Evolutionary conservation across 1,140 invertebrate species (phyloP).

Genomic region (Paracyclopina nana): DNA sequence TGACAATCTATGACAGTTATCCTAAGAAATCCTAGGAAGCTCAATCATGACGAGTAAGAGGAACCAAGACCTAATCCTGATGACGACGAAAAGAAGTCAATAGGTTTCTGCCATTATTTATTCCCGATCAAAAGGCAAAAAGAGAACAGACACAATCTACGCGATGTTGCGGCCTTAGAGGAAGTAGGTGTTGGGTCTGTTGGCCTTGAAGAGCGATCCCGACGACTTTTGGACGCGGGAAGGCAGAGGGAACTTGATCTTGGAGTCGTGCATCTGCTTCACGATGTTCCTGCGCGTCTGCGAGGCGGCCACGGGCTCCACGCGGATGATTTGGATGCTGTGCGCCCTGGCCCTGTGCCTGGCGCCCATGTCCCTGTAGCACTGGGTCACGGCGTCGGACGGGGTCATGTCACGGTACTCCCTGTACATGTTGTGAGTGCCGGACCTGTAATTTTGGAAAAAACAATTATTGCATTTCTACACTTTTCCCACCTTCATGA

Average conservation of each 20-base stretch:
- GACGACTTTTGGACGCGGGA: conserved; percentile 35
- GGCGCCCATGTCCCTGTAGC: conserved; percentile 98
- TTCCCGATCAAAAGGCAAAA: too few species aligned
- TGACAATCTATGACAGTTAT: too few species aligned
- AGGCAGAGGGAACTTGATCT: conserved; percentile 86
- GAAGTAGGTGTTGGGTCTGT: conserved; percentile 83
- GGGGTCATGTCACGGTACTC: conserved; percentile 93
- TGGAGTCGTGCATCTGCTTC: conserved; percentile 94
- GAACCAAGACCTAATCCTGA: too few species aligned
- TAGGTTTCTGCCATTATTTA: too few species aligned
- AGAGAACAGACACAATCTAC: too few species aligned
- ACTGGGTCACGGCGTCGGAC: conserved; percentile 88
- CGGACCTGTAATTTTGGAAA: conserved; percentile 70
- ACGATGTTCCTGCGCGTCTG: conserved; percentile 80
- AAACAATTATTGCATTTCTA: background rate
- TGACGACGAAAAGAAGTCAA: too few species aligned
- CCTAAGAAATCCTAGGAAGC: too few species aligned
- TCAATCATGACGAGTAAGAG: too few species aligned
- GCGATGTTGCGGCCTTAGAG: too few species aligned
- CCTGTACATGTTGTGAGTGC: conserved; percentile 99
- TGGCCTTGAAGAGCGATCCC: conserved; percentile 39
- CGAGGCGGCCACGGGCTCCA: conserved; percentile 63
- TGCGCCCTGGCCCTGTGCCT: conserved; percentile 90
- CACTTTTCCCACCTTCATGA: too few species aligned
- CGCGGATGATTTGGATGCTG: conserved; percentile 95